Evolutionary conservation across 2,113 vertebrate genomes (phyloP).

Genomic region (Rhinopomastus cyanomelas): DNA sequence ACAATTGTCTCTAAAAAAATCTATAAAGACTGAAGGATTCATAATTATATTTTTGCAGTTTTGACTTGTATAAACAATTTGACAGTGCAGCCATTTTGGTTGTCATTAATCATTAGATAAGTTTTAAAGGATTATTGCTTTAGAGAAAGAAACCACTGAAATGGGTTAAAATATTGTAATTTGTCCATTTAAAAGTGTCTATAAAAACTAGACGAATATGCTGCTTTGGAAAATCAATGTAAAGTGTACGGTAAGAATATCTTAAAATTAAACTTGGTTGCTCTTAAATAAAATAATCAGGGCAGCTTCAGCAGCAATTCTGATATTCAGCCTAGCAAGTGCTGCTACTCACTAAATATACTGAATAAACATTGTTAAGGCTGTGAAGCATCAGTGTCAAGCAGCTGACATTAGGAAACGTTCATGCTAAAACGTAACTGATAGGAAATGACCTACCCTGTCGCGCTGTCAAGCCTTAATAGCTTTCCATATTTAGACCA

Average conservation of each 20-base stretch:
- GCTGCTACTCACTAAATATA: conserved; percentile 42
- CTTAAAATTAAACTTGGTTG: background rate
- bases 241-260: conserved; percentile 6
- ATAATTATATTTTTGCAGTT: background rate
- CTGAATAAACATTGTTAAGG: background rate
- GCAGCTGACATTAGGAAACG: background rate
- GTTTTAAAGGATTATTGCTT: conserved; percentile 3
- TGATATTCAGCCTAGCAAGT: background rate
- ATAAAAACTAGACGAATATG: background rate
- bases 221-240: conserved; percentile 40
- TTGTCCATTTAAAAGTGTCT: background rate
- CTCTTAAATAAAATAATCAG: conserved; percentile 6
- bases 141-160: background rate
- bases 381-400: background rate
- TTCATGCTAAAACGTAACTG: conserved; percentile 35
- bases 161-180: background rate
- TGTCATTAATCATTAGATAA: background rate
- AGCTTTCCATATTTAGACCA: conserved; percentile 6
- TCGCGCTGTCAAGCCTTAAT: conserved; percentile 30
- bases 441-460: conserved; percentile 40
- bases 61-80: background rate
- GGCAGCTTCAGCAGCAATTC: conserved; percentile 5
- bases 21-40: background rate
- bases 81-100: background rate
- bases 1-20: background rate